These are phyloP conservation scores for Astyanax mexicanus DNA, from an alignment of 2,797 vertebrate genomes.

Conservation along the genomic window DNA sequence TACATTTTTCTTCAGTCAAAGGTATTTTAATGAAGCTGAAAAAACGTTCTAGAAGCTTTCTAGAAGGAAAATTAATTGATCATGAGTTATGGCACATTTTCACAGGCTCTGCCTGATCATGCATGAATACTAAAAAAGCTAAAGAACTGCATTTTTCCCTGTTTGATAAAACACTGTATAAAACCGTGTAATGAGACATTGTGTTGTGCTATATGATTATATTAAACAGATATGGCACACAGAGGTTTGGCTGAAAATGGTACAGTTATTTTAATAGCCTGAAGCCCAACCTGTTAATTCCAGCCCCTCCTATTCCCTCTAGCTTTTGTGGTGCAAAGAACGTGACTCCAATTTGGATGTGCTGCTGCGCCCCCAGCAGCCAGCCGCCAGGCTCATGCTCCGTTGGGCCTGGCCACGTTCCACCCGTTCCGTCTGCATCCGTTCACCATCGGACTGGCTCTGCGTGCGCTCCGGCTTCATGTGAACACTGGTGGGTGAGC, in stretches of 20 bases:
- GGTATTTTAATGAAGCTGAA: background rate
- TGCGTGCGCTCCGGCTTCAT: constrained; percentile 88
- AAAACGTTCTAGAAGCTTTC: too few species aligned
- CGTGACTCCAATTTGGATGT: constrained; percentile 85
- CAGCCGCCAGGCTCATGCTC: constrained; percentile 91
- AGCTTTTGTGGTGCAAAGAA: constrained; percentile 82
- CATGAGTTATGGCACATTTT: background rate
- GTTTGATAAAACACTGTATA: background rate
- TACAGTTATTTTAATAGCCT: background rate
- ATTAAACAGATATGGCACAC: background rate
- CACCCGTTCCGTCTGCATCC: constrained; percentile 76
- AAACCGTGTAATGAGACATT: too few species aligned
- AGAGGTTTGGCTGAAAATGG: background rate
- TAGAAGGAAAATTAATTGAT: too few species aligned
- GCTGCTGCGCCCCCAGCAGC: constrained; percentile 91
- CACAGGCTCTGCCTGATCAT: background rate
- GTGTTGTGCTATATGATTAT: background rate
- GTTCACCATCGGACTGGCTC: constrained; percentile 85
- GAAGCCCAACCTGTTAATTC: constrained; percentile 36
- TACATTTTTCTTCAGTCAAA: background rate
- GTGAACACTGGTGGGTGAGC: constrained; percentile 68
- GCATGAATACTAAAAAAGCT: background rate
- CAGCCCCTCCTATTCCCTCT: constrained; percentile 45
- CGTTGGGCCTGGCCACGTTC: constrained; percentile 84
- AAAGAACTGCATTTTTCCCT: background rate